Evolutionary conservation across 2,113 vertebrate genomes (phyloP).

Genomic region (Erpornis zantholeuca): DNA sequence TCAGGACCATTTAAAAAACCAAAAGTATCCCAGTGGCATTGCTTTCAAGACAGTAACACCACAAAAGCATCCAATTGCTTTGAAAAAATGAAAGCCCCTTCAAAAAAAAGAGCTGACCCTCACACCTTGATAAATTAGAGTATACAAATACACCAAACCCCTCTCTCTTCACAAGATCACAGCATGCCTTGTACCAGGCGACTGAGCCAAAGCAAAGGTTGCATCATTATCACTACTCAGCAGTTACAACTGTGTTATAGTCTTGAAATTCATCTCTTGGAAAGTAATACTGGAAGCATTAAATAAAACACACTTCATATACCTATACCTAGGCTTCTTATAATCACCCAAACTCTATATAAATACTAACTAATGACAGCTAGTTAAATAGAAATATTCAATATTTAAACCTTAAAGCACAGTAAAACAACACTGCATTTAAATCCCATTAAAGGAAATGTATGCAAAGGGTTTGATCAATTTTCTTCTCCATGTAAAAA

Average conservation of each 20-base stretch:
- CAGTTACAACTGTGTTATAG: not conserved
- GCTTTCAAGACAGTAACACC: not conserved
- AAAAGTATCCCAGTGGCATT: not conserved
- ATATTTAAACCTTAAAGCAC: not conserved
- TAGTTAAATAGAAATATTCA: not conserved
- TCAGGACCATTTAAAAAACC: not conserved
- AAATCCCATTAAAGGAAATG: not conserved
- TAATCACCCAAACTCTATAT: not conserved
- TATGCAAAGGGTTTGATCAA: not conserved
- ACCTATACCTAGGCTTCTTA: not conserved
- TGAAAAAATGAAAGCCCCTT: not conserved
- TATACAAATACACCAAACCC: not conserved
- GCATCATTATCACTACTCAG: not conserved
- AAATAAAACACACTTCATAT: not conserved
- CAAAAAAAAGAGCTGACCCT: not conserved
- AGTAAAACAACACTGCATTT: not conserved
- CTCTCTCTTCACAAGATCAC: not conserved
- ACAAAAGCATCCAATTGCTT: not conserved
- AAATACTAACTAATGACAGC: not conserved
- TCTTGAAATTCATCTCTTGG: not conserved
- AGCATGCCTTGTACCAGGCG: not conserved
- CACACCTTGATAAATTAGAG: not conserved
- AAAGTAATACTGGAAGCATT: not conserved
- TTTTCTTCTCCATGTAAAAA: not conserved
- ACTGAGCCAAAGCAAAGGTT: not conserved